A percentile compares a stretch with the other conserved stretches of the same genome.
These are phyloP conservation scores for Aulostomus chinensis DNA, from an alignment of 2,797 vertebrate species.

Conservation along the genomic window DNA sequence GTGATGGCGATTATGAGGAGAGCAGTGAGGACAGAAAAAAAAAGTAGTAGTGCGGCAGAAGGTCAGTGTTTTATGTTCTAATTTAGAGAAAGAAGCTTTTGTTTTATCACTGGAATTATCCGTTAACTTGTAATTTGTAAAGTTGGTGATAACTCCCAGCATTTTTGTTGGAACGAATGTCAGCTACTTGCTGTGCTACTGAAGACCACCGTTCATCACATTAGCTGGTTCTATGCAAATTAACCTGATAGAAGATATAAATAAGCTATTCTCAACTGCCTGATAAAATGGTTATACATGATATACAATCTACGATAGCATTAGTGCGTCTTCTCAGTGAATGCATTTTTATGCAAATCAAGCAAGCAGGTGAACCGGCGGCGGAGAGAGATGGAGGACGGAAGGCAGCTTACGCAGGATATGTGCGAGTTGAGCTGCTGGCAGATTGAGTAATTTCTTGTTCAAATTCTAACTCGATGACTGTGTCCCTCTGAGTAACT, in stretches of 20 bases:
- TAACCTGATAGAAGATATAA: conserved; percentile 7
- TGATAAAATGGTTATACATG: conserved; percentile 34
- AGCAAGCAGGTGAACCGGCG: conserved; percentile 22
- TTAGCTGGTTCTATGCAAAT: conserved; percentile 48
- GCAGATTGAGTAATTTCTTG: neutral
- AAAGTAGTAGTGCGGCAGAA: conserved; percentile 20
- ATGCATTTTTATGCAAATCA: conserved; percentile 33
- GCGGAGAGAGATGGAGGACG: neutral
- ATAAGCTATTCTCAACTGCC: too few species aligned
- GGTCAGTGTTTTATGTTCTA: conserved; percentile 3
- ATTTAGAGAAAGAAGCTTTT: neutral
- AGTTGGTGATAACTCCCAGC: neutral
- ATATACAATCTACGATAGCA: conserved; percentile 13
- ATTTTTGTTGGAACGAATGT: too few species aligned
- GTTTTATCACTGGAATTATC: neutral
- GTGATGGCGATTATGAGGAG: neutral
- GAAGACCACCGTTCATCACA: conserved; percentile 9
- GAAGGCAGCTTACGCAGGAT: neutral
- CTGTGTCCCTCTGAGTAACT: neutral
- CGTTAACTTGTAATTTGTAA: conserved; percentile 8
- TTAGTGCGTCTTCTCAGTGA: conserved; percentile 8
- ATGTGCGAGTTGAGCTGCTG: neutral
- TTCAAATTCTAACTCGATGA: neutral
- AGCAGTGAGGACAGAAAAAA: conserved; percentile 7
- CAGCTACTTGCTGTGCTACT: conserved; percentile 13